Conservation (phyloP, 1,140 invertebrate genomes). For the Ceratitis capitata region DNA sequence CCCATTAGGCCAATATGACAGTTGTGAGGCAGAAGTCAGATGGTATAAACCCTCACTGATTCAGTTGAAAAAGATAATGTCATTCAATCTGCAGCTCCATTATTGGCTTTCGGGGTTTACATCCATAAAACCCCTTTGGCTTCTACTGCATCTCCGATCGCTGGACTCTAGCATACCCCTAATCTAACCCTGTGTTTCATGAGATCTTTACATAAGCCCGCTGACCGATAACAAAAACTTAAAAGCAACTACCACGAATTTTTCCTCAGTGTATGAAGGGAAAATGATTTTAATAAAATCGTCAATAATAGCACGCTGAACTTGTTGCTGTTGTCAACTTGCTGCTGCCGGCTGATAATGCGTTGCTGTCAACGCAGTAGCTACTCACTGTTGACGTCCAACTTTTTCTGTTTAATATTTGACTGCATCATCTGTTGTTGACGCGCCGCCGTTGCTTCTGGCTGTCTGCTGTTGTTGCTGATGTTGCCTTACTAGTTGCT, state of each 20-base stretch:
- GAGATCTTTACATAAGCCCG: too few species aligned
- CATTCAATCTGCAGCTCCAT: too few species aligned
- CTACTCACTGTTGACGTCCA: neutral
- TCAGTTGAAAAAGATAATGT: too few species aligned
- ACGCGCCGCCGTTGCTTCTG: neutral
- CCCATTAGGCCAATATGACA: too few species aligned
- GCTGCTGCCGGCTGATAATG: neutral
- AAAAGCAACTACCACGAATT: neutral
- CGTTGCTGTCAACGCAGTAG: neutral
- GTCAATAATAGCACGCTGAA: neutral
- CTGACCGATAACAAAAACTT: too few species aligned
- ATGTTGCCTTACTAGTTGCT: neutral
- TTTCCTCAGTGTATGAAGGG: conserved; percentile 4
- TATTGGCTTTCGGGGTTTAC: too few species aligned
- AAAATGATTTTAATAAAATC: conserved; percentile 21
- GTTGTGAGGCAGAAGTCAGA: too few species aligned
- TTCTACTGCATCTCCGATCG: too few species aligned
- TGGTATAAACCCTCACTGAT: too few species aligned
- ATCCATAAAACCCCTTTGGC: too few species aligned
- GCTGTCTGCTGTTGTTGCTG: neutral
- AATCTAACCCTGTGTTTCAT: too few species aligned
- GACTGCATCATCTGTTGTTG: neutral
- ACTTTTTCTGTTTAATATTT: neutral
- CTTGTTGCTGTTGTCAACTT: neutral
- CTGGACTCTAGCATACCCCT: too few species aligned